These are phyloP conservation scores for Sebastes ruberrimus DNA, from an alignment of 2,797 vertebrate species.

Conservation along the genomic window DNA sequence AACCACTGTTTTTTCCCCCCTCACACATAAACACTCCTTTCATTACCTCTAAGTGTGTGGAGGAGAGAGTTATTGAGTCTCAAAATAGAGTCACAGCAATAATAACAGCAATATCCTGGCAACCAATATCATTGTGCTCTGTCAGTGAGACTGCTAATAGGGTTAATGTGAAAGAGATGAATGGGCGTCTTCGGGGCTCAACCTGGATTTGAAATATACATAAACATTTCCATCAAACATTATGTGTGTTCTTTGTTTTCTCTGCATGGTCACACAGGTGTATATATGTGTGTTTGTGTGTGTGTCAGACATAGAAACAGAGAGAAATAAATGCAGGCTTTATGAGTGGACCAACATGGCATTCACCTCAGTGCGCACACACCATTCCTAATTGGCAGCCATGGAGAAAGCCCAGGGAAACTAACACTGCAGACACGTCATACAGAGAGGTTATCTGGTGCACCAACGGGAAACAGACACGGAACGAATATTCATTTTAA, in stretches of 20 bases:
- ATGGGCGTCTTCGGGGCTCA: constrained; percentile 46
- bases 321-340: neutral
- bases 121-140: constrained; percentile 49
- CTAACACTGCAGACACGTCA: neutral
- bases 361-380: constrained; percentile 19
- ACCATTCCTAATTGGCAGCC: constrained; percentile 19
- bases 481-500: neutral
- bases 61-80: constrained; percentile 57
- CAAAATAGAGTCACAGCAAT: constrained; percentile 59
- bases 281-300: neutral
- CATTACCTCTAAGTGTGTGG: constrained; percentile 42
- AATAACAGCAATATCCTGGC: constrained; percentile 69
- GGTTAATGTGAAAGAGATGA: constrained; percentile 63
- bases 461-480: neutral
- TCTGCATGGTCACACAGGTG: neutral
- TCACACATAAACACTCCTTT: constrained; percentile 27
- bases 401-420: constrained; percentile 14
- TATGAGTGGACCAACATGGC: constrained; percentile 19
- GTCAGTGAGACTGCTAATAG: constrained; percentile 56
- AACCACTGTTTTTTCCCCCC: neutral
- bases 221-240: constrained; percentile 35
- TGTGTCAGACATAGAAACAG: neutral
- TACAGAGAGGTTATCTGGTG: neutral
- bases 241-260: neutral
- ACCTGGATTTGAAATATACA: constrained; percentile 38